Base-by-base conservation (phyloP, 2,797 vertebrate species). In the Sebastolobus alascanus region DNA sequence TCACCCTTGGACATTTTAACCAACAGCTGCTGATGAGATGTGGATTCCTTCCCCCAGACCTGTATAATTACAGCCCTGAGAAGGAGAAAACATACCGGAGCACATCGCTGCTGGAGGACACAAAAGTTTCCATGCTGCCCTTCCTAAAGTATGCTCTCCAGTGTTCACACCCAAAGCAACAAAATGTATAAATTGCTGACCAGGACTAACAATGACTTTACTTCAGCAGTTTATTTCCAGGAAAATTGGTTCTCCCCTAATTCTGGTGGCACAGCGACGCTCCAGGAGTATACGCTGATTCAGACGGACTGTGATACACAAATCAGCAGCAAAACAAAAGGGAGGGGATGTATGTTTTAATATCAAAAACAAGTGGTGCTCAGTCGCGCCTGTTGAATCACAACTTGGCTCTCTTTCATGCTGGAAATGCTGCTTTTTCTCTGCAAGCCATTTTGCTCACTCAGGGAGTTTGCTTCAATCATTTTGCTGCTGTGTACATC, bases 1-100 rank as follows among this genome's bases (percentile, higher is more conserved):
- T 79, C 86, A 89, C 79, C 82, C 64, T 75, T 82, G 84, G 86
- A 90, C 70, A 75, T 89, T 88, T 88, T 80, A 83, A 84, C 79
- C 66, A 91, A 73, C 84, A 87, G 64, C 82, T 83, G 82, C 77
- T 78, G 85, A 85, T 87, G 75, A 79, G 73, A 88, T 84, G 77
- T 59, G 63, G 84, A 82, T 82, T 88, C 52, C 56, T 72, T 79
- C 63, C 56, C 50, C 66, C 69, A 72, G 74, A 87, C 79, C 81
- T 75, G 58, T 72, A 67, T 84, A 92, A 88, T 83, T 80, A 85
- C 75, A 88, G 79, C 80, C 73, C 65, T 37, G 77, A 84, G 77
- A 87, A 72, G 64, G 50, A 63, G 63, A 73, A 82, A 84, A 70
- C 33, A 75, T n/a, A 66, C 9, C 66, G 60, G 38, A 84, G 81